Evolutionary conservation across 92 coral and sea anemone genomes (phyloP).

Genomic region (Palythoa grandis): DNA sequence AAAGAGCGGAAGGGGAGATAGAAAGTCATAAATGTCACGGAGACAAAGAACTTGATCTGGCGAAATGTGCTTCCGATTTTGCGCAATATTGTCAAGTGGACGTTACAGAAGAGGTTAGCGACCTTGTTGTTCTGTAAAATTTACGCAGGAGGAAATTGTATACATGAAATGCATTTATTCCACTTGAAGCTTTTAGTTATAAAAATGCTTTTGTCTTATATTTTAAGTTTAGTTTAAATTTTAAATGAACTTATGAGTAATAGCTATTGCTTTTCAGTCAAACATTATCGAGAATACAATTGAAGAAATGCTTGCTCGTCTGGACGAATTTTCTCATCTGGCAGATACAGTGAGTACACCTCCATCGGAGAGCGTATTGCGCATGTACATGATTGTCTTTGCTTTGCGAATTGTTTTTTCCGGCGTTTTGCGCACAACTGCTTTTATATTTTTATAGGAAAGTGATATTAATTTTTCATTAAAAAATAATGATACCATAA

Average conservation of each 20-base stretch:
- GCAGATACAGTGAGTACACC: conserved; percentile 87
- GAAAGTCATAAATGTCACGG: conserved; percentile 40
- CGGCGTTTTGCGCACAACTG: neutral
- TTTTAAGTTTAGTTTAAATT: neutral
- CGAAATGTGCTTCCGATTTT: conserved; percentile 82
- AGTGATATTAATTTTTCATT: neutral
- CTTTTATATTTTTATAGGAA: conserved; percentile 13
- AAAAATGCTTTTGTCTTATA: conserved; percentile 6
- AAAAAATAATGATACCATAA: neutral
- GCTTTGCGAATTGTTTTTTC: neutral
- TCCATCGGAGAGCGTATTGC: conserved; percentile 7
- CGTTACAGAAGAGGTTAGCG: conserved; percentile 83
- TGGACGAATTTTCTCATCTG: conserved; percentile 96
- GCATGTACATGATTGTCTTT: neutral
- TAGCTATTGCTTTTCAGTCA: conserved; percentile 44
- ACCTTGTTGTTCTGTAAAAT: neutral
- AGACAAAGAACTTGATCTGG: conserved; percentile 65
- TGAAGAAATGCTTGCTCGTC: conserved; percentile 93
- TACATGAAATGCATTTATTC: no score
- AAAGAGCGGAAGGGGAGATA: conserved; percentile 53
- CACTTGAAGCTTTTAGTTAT: neutral
- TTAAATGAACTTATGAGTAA: neutral
- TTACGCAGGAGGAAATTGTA: neutral
- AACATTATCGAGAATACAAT: conserved; percentile 75
- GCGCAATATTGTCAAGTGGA: conserved; percentile 88